Conservation (phyloP, 2,888 invertebrate genomes). For the Beris chalybata region DNA sequence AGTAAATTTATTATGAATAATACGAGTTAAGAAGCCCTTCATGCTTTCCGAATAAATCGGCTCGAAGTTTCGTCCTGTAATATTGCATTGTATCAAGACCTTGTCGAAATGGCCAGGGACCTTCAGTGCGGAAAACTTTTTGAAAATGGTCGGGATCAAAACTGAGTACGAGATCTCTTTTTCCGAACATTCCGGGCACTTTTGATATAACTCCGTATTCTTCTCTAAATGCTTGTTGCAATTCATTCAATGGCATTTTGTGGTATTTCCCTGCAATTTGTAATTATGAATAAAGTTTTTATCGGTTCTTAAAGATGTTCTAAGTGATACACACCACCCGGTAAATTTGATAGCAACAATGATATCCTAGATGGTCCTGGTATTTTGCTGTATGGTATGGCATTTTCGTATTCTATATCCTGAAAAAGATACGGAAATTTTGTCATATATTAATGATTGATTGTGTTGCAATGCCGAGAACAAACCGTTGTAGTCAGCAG, state of each 20-base stretch:
- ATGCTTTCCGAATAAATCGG: conserved; percentile 40
- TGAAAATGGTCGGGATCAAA: conserved; percentile 60
- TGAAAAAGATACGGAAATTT: too few species aligned
- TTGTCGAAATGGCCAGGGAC: conserved; percentile 56
- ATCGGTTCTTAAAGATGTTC: too few species aligned
- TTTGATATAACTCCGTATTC: conserved; percentile 49
- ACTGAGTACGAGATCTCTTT: conserved; percentile 53
- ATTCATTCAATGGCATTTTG: background rate
- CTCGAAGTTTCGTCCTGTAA: conserved; percentile 53
- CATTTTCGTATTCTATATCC: too few species aligned
- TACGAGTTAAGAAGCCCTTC: background rate
- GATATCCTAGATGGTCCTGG: background rate
- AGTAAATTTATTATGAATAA: background rate
- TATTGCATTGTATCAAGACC: conserved; percentile 54
- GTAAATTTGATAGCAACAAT: background rate
- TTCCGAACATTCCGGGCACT: conserved; percentile 53
- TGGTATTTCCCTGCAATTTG: conserved; percentile 9
- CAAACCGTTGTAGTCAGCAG: too few species aligned
- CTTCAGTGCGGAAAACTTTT: conserved; percentile 55
- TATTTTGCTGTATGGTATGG: background rate
- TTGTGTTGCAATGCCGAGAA: too few species aligned
- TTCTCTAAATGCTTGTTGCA: background rate
- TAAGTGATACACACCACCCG: conserved; percentile 1
- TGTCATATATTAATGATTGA: too few species aligned
- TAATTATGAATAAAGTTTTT: too few species aligned